Evolutionary conservation across 2,113 vertebrate genomes (phyloP), one percentile per base, ranked within the genome.

Genomic region (Tylochromis polylepis): DNA sequence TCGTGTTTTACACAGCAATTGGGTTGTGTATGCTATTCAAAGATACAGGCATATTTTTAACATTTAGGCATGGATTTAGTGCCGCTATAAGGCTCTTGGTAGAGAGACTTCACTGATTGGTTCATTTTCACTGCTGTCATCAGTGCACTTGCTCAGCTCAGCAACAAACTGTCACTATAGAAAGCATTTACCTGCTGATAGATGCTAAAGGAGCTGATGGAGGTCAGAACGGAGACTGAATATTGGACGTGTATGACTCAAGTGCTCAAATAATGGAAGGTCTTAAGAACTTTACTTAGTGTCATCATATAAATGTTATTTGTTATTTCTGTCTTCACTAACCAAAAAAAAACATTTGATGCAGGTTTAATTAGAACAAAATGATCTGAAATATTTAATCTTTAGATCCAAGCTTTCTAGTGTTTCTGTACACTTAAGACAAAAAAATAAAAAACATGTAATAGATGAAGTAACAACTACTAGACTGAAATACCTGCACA

Each of bases 401-500:
- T 75, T 49, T 5, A 29, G 22, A 75, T 5, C 15, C 9, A 20
- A 0, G 9, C 29, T 49, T 27, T 75, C 70, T 29, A 49, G 1
- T 46, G 38, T 75, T 75, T 49, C 10, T 75, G 15, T 49, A 12
- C 16, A 2, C 15, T 75, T 49, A 75, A 75, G 15, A 49, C 24
- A 0, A 12, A 75, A n/a, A 49, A 27, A 29, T 11, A 20, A 18
- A 43, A 72, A 75, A 29, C 0, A 41, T 8, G 16, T 8, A 4
- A 31, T 1, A 77, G 3, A 51, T 29, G 12, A 77, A 51, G 24
- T 3, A 77, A 77, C 27, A 77, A 20, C 43, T 31, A 31, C 10
- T 20, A 31, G 24, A 51, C 24, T 77, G 46, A 3, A 77, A 51
- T 77, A 99, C 99, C 98, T 98, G 96, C 67, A 99, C 91, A 15